Percentiles rank a stretch among this genome's conserved stretches.
Evolutionary conservation across 2,888 invertebrate species (phyloP).

Genomic region (Psylliodes chrysocephalus): DNA sequence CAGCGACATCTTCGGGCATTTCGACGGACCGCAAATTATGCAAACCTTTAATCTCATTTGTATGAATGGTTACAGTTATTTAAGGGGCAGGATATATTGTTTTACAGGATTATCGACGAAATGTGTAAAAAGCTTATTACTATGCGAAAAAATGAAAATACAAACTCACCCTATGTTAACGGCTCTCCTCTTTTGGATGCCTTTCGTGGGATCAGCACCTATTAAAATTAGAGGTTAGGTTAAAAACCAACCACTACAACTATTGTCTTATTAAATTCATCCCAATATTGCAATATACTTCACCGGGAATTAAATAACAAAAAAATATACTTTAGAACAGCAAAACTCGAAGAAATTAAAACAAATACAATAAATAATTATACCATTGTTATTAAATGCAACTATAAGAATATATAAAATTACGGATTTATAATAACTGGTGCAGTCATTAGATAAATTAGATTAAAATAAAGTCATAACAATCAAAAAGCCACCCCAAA

Average conservation of each 20-base stretch:
- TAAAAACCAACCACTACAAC: conserved; percentile 28
- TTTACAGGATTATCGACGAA: not conserved
- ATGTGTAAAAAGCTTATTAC: not conserved
- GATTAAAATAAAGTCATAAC: not conserved
- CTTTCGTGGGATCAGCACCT: conserved; percentile 84
- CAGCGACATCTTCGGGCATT: conserved; percentile 3
- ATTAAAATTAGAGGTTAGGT: conserved; percentile 58
- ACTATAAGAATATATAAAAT: too few relatives aligned
- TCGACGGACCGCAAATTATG: not conserved
- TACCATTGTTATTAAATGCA: too few relatives aligned
- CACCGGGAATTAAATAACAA: not conserved
- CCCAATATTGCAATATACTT: too few relatives aligned
- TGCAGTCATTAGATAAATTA: not conserved
- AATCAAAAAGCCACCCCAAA: conserved; percentile 42
- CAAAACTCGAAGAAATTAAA: conserved; percentile 1
- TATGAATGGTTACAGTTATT: conserved; percentile 4
- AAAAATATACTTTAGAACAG: not conserved
- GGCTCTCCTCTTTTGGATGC: conserved; percentile 82
- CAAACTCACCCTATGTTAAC: conserved; percentile 81
- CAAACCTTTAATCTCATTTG: conserved; percentile 11
- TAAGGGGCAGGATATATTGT: conserved; percentile 10
- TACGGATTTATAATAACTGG: too few relatives aligned
- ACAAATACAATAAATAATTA: not conserved
- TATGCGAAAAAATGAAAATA: conserved; percentile 8
- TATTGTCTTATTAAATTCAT: too few relatives aligned